Percentiles rank a stretch among this genome's conserved stretches.
These are phyloP conservation scores for Calephelis virginiensis DNA, from an alignment of 1,140 invertebrate species.

Conservation along the genomic window DNA sequence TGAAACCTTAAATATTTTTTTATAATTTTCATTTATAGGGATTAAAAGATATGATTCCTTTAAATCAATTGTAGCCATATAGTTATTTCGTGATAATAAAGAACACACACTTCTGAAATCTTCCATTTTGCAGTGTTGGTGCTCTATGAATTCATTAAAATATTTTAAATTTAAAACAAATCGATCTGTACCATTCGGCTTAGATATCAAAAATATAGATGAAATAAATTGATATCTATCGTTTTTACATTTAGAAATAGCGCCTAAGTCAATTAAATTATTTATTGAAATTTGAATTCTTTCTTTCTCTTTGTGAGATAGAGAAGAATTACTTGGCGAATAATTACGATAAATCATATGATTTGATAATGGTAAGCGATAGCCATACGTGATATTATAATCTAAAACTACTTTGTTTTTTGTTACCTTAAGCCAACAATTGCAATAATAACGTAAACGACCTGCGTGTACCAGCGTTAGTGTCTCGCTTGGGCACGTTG, in stretches of 20 bases:
- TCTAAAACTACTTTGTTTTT: conserved; percentile 25
- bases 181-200: too few species aligned
- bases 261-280: conserved; percentile 23
- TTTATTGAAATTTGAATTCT: conserved; percentile 26
- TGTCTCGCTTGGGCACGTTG: conserved; percentile 21
- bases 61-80: conserved; percentile 33
- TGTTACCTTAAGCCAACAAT: conserved; percentile 38
- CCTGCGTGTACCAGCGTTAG: conserved; percentile 38
- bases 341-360: conserved; percentile 20
- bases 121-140: conserved; percentile 36
- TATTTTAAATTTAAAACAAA: too few species aligned
- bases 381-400: conserved; percentile 35
- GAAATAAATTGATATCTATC: too few species aligned
- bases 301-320: conserved; percentile 1
- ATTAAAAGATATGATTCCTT: conserved; percentile 37
- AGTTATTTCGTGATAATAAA: conserved; percentile 26
- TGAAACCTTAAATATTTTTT: too few species aligned
- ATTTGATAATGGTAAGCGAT: conserved; percentile 28
- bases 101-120: conserved; percentile 27
- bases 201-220: too few species aligned
- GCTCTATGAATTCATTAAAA: conserved; percentile 14
- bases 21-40: conserved; percentile 13
- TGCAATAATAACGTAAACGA: conserved; percentile 33
- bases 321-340: conserved; percentile 16
- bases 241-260: too few species aligned